A percentile compares a stretch with the other conserved stretches of the same genome.
These are phyloP conservation scores for Phocides pigmalion DNA, from an alignment of 1,140 invertebrate species.

Conservation along the genomic window DNA sequence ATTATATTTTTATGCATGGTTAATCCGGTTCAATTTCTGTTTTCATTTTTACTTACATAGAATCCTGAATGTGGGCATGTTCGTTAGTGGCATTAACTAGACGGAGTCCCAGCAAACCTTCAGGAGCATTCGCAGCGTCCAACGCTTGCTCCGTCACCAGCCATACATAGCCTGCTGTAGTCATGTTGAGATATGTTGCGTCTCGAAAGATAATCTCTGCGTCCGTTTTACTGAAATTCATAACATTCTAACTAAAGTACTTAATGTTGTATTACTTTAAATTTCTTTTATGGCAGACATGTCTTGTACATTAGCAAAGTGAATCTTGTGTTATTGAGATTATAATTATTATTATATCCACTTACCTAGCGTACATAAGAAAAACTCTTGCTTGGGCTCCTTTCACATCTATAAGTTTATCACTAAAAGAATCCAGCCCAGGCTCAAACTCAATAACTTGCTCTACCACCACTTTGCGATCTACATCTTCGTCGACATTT, in stretches of 20 bases:
- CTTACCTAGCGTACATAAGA: slow-evolving; percentile 96
- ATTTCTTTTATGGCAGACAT: too few relatives aligned
- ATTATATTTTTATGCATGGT: neutral
- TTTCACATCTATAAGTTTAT: slow-evolving; percentile 92
- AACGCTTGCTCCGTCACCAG: slow-evolving; percentile 97
- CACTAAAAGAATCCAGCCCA: slow-evolving; percentile 91
- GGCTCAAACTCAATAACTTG: slow-evolving; percentile 95
- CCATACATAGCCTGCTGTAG: slow-evolving; percentile 96
- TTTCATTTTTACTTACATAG: slow-evolving; percentile 87
- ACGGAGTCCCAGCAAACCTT: slow-evolving; percentile 93
- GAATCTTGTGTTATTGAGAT: too few relatives aligned
- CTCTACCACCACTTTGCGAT: slow-evolving; percentile 89
- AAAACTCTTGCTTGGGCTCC: slow-evolving; percentile 95
- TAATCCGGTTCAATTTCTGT: too few relatives aligned
- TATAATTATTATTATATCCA: too few relatives aligned
- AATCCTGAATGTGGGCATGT: slow-evolving; percentile 94
- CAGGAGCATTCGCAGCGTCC: slow-evolving; percentile 92
- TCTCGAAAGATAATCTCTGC: slow-evolving; percentile 95
- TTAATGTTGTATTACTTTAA: too few relatives aligned
- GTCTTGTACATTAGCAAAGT: too few relatives aligned
- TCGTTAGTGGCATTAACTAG: slow-evolving; percentile 95
- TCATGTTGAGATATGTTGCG: slow-evolving; percentile 94
- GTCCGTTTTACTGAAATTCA: slow-evolving; percentile 90
- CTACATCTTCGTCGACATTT: slow-evolving; percentile 85
- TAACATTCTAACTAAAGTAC: neutral